Percentiles rank a stretch among this genome's conserved stretches.
Conservation (phyloP, 2,888 invertebrate genomes). For the Therioaphis trifolii region DNA sequence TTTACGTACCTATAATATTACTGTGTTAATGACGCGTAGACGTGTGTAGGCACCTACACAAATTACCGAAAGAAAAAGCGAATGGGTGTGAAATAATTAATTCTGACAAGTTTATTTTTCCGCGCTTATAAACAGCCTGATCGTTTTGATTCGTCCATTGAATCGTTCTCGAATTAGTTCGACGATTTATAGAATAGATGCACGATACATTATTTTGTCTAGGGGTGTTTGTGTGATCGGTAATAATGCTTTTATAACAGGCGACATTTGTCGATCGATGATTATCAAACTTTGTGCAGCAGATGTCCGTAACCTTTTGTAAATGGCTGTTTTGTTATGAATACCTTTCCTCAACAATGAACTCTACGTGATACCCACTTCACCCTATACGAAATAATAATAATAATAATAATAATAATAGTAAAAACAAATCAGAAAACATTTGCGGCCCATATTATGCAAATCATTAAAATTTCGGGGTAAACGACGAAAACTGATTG, state of each 20-base stretch:
- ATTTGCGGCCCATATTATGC: conserved; percentile 27
- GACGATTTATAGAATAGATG: neutral
- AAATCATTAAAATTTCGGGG: too few relatives aligned
- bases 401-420: too few relatives aligned
- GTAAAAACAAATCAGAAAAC: conserved; percentile 18
- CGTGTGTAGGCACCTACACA: too few relatives aligned
- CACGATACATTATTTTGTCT: conserved; percentile 10
- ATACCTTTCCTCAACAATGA: conserved; percentile 30
- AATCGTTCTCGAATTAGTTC: too few relatives aligned
- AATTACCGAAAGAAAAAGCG: too few relatives aligned
- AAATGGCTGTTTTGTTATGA: conserved; percentile 23
- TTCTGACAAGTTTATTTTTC: too few relatives aligned
- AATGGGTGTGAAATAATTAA: too few relatives aligned
- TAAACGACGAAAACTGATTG: conserved; percentile 50
- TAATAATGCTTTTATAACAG: neutral
- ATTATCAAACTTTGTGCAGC: conserved; percentile 12
- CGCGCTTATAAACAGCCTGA: too few relatives aligned
- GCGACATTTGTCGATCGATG: conserved; percentile 35
- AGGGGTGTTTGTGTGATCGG: neutral
- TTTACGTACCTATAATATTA: too few relatives aligned
- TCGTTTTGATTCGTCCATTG: too few relatives aligned
- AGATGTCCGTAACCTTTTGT: conserved; percentile 48
- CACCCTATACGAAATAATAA: too few relatives aligned
- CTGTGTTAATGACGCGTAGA: too few relatives aligned
- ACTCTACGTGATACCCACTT: conserved; percentile 29